Percentiles rank a stretch among this genome's conserved stretches.
phyloP scores from a whole-genome alignment of 2,888 invertebrate genomes.

The Drosophila cyrtoloma region DNA sequence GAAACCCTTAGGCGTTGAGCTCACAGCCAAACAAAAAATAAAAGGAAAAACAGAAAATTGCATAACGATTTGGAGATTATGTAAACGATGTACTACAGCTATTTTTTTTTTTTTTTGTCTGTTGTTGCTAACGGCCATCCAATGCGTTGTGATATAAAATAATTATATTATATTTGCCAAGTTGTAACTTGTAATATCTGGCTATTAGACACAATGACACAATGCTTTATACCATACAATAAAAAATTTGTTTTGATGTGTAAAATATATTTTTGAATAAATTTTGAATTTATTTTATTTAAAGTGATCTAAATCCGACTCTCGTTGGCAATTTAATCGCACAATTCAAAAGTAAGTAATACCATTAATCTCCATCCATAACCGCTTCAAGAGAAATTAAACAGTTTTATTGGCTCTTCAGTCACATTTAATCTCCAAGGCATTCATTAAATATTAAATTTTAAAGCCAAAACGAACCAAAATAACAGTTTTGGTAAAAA shows the following conservation, averaged over 20 bases:
- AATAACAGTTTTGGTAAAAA: not conserved
- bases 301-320: not conserved
- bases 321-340: not conserved
- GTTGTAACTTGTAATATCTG: too few species aligned
- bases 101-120: not conserved
- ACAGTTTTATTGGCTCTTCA: not conserved
- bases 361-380: not conserved
- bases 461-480: conserved; percentile 1
- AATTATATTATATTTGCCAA: not conserved
- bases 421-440: conserved; percentile 9
- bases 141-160: not conserved
- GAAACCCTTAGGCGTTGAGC: conserved; percentile 37
- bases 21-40: conserved; percentile 2
- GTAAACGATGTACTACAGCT: conserved; percentile 22
- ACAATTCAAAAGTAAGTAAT: not conserved
- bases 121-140: not conserved
- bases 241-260: not conserved
- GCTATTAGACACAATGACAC: not conserved
- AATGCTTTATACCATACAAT: not conserved
- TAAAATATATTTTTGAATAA: not conserved
- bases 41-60: conserved; percentile 9
- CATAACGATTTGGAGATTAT: conserved; percentile 37
- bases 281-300: not conserved
- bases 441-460: conserved; percentile 26
- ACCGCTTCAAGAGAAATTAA: not conserved